A percentile compares a stretch with the other conserved stretches of the same genome.
Evolutionary conservation across 2,888 invertebrate species (phyloP).

Genomic region (Eremobia ochroleuca): DNA sequence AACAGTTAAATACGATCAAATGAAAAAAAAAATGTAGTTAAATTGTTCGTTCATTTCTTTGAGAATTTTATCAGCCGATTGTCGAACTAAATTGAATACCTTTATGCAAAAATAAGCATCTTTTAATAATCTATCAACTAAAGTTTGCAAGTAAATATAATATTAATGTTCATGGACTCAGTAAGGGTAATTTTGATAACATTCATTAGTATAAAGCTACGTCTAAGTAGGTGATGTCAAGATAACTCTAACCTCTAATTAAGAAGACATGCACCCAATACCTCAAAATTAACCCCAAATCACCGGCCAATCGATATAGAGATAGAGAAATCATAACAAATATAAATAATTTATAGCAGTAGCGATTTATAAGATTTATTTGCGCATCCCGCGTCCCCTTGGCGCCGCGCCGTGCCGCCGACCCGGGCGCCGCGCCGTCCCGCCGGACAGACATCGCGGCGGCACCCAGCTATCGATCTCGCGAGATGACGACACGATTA

Average conservation of each 20-base stretch:
- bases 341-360: constrained; percentile 75
- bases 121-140: not conserved
- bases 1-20: not conserved
- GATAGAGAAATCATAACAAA: constrained; percentile 69
- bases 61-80: no score
- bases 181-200: not conserved
- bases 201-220: not conserved
- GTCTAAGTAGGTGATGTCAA: not conserved
- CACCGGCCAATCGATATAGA: constrained; percentile 51
- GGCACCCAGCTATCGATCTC: constrained; percentile 82
- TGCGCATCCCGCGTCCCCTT: constrained; percentile 78
- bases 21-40: not conserved
- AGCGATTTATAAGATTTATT: constrained; percentile 79
- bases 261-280: not conserved
- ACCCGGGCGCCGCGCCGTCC: constrained; percentile 85
- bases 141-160: not conserved
- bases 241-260: not conserved
- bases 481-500: constrained; percentile 73
- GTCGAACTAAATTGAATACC: not conserved
- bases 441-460: constrained; percentile 86
- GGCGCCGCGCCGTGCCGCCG: constrained; percentile 78
- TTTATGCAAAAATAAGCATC: not conserved
- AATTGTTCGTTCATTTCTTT: not conserved
- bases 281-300: constrained; percentile 10
- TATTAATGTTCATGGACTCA: not conserved